Conservation (phyloP, 1,140 invertebrate genomes). For the Drosophila rhopaloa region DNA sequence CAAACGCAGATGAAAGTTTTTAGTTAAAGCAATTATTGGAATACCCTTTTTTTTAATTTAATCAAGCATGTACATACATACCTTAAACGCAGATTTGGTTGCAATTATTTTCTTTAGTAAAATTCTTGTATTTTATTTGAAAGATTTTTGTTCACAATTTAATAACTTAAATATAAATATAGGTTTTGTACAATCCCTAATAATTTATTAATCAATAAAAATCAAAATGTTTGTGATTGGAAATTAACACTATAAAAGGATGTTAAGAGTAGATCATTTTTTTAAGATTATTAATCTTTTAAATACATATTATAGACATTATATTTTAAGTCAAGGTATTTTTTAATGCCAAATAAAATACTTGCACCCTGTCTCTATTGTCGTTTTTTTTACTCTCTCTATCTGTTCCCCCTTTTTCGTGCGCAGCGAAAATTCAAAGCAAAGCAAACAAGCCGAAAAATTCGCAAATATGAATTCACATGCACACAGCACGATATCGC, state of each 20-base stretch:
- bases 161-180: neutral
- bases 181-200: too few species aligned
- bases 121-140: neutral
- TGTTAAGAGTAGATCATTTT: too few species aligned
- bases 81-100: too few species aligned
- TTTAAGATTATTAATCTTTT: too few species aligned
- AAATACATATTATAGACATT: too few species aligned
- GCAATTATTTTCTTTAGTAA: neutral
- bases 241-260: too few species aligned
- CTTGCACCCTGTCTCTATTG: constrained; percentile 42
- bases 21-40: neutral
- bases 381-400: neutral
- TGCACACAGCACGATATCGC: constrained; percentile 29
- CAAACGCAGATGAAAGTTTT: neutral
- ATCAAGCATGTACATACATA: too few species aligned
- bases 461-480: constrained; percentile 53
- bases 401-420: constrained; percentile 5
- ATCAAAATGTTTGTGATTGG: too few species aligned
- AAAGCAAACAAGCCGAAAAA: constrained; percentile 76
- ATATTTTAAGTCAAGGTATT: too few species aligned
- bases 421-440: constrained; percentile 62
- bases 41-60: neutral
- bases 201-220: too few species aligned
- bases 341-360: constrained; percentile 27
- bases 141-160: neutral